Evolutionary conservation across 2,113 vertebrate species (phyloP).

Genomic region (Limnothrissa miodon): DNA sequence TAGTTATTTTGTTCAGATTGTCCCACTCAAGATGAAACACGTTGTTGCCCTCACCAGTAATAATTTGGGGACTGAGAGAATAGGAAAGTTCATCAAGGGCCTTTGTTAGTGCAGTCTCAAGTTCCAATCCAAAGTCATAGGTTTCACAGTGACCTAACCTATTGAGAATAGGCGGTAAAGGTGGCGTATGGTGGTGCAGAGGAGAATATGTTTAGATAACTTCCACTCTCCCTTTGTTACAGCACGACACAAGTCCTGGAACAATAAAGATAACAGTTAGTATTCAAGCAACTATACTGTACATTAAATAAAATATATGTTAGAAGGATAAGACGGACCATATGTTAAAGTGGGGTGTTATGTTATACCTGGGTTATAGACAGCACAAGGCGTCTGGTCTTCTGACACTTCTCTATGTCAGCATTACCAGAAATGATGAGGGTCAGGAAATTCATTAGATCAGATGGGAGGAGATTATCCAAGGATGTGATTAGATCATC

Average conservation of each 20-base stretch:
- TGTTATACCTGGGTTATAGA: too few relatives aligned
- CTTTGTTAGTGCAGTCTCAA: neutral
- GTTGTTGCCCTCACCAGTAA: neutral
- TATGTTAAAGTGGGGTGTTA: too few relatives aligned
- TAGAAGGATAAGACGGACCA: too few relatives aligned
- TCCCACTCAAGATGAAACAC: too few relatives aligned
- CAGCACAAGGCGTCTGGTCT: too few relatives aligned
- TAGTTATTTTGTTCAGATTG: too few relatives aligned
- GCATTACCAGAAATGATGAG: too few relatives aligned
- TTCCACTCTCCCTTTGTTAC: neutral
- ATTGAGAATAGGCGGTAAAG: neutral
- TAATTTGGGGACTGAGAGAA: neutral
- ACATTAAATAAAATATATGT: too few relatives aligned
- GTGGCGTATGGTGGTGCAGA: neutral
- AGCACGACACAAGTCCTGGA: neutral
- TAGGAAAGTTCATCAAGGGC: neutral
- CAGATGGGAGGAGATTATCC: neutral
- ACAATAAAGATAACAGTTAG: neutral
- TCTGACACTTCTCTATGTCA: too few relatives aligned
- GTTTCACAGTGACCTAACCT: neutral
- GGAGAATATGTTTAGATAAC: neutral
- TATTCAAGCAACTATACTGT: too few relatives aligned
- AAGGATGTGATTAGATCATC: neutral
- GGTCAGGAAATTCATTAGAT: neutral
- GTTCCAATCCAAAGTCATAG: neutral